Evolutionary conservation across 2,113 vertebrate genomes (phyloP), one percentile per base, ranked within the genome.

Genomic region (Hippopotamus amphibius): DNA sequence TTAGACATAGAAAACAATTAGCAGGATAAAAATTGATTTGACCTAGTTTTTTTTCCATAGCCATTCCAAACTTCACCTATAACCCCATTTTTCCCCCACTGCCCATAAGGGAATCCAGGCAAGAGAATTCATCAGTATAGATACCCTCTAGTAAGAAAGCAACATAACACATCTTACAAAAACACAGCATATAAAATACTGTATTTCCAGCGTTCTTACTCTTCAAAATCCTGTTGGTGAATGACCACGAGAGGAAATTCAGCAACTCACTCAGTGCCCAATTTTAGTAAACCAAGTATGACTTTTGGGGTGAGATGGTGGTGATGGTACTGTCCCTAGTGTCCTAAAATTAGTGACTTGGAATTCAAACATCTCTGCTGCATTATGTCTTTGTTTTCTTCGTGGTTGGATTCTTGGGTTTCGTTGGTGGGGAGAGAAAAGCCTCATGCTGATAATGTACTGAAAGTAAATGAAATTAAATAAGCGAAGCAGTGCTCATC

Each of bases 401-500:
- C 97, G 97, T 93, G 94, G 95, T 92, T 92, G 94, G 92, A 90
- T 98, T 98, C 98, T 95, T 94, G 97, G 97, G 93, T 93, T 97
- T 92, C 93, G 97, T 94, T 43, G 57, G 86, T 74, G 93, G 97
- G 97, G 95, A 97, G 88, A 97, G 98, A 98, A 97, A 98, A 98
- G 98, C 98, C 98, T 97, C 99, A 98, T 95, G 98, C 98, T 98
- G 99, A 96, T 98, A 99, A 99, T 99, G 98, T 95, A 98, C 98
- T 98, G 98, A 95, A 97, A 99, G 98, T 98, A 98, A 99, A 99
- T 99, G 99, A 99, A 99, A 99, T 99, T 98, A 99, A 99, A 99
- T 98, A 98, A 98, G 98, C 98, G 97, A 97, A 98, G 98, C 99
- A 97, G 97, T 69, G 71, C 98, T 98, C 71, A 98, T 97, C 93